Conservation (phyloP, 2,888 invertebrate genomes). For the Drosophila recens region DNA sequence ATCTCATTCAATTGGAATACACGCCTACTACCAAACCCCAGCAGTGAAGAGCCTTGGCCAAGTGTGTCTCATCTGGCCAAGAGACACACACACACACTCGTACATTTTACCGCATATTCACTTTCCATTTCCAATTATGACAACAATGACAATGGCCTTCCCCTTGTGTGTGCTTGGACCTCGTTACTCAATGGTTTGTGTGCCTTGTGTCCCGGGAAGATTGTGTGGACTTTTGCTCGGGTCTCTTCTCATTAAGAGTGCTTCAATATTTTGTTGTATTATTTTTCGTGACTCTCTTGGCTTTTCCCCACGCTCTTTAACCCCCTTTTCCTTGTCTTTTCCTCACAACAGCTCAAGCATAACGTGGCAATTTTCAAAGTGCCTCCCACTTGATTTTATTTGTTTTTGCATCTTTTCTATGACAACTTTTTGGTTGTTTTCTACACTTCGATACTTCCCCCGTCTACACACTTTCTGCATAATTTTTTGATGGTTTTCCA, state of each 20-base stretch:
- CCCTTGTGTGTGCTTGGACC: constrained; percentile 31
- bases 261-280: constrained; percentile 53
- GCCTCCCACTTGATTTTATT: constrained; percentile 20
- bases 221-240: constrained; percentile 30
- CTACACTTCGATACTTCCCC: constrained; percentile 3
- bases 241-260: constrained; percentile 60
- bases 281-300: constrained; percentile 32
- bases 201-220: constrained; percentile 19
- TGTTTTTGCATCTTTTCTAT: constrained; percentile 10
- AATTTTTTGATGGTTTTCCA: constrained; percentile 43
- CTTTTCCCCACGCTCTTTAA: constrained; percentile 12
- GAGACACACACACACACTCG: constrained; percentile 19
- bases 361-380: constrained; percentile 27
- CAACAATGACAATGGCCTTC: constrained; percentile 59
- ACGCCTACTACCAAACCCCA: constrained; percentile 26
- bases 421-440: constrained; percentile 10
- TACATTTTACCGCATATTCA: constrained; percentile 37
- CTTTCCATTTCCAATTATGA: constrained; percentile 76
- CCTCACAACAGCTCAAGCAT: constrained; percentile 3
- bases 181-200: constrained; percentile 20
- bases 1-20: constrained; percentile 21
- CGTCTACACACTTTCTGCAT: constrained; percentile 30
- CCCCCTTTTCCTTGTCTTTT: not conserved
- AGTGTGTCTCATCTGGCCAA: constrained; percentile 22
- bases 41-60: constrained; percentile 20